phyloP scores from a whole-genome alignment of 2,113 vertebrate genomes.

The Strigops habroptila region DNA sequence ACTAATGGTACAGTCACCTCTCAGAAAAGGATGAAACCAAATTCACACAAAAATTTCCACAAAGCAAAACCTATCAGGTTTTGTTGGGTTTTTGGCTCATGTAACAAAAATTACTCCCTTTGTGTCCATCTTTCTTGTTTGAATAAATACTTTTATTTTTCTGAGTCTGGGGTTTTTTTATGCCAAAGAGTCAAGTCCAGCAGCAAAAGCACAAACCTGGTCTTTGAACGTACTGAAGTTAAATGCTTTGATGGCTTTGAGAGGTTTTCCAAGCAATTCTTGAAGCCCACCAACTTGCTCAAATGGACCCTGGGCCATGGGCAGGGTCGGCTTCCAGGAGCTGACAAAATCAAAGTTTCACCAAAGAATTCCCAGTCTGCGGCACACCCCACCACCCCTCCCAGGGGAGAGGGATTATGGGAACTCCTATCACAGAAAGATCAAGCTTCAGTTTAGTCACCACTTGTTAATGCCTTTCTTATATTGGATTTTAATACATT shows the following conservation, averaged over 20 bases:
- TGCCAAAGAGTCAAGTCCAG: neutral
- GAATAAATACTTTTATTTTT: neutral
- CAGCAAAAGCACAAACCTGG: neutral
- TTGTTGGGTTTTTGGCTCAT: neutral
- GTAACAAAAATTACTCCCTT: neutral
- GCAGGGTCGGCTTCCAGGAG: neutral
- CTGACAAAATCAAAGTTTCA: conserved; percentile 52
- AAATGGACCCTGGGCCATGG: conserved; percentile 12
- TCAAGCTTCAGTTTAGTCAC: conserved; percentile 51
- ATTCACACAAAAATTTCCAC: neutral
- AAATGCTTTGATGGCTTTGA: neutral
- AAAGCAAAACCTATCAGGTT: rapidly evolving
- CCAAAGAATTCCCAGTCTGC: conserved; percentile 3
- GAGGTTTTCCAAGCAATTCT: neutral
- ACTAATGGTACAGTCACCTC: neutral
- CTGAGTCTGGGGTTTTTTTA: neutral
- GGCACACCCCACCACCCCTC: conserved; percentile 41
- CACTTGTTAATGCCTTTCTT: conserved; percentile 41
- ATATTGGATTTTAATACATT: conserved; percentile 65
- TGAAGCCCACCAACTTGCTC: neutral
- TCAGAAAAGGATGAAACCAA: neutral
- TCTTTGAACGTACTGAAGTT: neutral
- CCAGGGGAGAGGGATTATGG: conserved; percentile 18
- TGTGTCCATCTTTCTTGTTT: neutral
- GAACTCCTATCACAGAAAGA: conserved; percentile 45